Conservation (phyloP, 2,113 vertebrate genomes). For the Labrus mixtus region DNA sequence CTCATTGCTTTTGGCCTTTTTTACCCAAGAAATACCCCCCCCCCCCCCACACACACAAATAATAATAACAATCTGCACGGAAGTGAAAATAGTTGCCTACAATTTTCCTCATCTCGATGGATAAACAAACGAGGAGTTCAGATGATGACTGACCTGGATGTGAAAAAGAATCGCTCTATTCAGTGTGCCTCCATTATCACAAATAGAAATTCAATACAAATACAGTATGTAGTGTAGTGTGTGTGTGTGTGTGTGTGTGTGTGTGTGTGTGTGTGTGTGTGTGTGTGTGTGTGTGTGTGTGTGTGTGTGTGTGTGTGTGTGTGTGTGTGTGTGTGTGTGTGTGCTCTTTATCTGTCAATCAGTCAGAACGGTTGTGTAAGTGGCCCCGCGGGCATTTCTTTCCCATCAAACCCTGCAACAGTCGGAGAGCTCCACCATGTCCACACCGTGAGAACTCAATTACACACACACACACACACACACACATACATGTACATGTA, state of each 20-base stretch:
- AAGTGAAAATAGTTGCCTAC: background rate
- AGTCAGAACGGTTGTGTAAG: conserved; percentile 44
- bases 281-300: background rate
- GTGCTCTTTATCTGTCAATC: conserved; percentile 49
- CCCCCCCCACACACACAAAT: too few relatives aligned
- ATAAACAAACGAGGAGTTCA: background rate
- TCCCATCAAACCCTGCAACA: conserved; percentile 65
- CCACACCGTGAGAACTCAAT: conserved; percentile 70
- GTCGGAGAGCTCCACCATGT: conserved; percentile 31
- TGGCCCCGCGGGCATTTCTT: conserved; percentile 65
- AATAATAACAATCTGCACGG: too few relatives aligned
- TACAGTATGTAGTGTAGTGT: background rate
- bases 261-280: background rate
- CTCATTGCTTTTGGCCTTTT: background rate
- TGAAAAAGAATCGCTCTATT: background rate
- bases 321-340: conserved; percentile 4
- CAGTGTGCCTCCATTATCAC: background rate
- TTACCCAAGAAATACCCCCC: background rate
- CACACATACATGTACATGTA: conserved; percentile 22
- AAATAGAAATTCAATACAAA: background rate
- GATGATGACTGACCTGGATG: background rate
- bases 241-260: conserved; percentile 4
- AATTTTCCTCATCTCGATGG: background rate
- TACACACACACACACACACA: conserved; percentile 28
- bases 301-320: conserved; percentile 7